Base-by-base conservation (phyloP, 2,113 vertebrate species). In the Conger conger region DNA sequence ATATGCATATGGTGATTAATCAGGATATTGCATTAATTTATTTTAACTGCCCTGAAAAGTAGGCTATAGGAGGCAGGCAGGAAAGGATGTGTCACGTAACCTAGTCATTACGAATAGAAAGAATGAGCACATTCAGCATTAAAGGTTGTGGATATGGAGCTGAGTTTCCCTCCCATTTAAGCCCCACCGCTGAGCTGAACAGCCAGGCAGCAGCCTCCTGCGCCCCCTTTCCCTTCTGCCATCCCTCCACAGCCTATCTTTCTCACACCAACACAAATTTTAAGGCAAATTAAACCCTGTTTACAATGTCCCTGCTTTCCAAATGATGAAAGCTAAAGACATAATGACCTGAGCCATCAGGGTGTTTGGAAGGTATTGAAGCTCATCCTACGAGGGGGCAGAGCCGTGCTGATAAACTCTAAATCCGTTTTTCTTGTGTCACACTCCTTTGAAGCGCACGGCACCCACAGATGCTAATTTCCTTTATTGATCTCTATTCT, bases 381-480 rank as follows among this genome's bases (percentile, higher is more conserved):
- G 40, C 30, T 82, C 45, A 77, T 50, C 50, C 81, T 23, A 3
- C 37, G 40, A 27, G 38, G 30, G 73, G 16, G 18, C 54, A 80
- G 38, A 79, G 5, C 45, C 16, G 27, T 50, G 33, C 40, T 50
- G 78, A 83, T 50, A 80, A 76, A 86, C 54, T 54, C 82, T 78
- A 83, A 80, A 80, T 36, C 53, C 76, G 53, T 83, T 80, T 86
- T 23, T 73, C 76, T 80, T 37, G 11, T 60, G 76, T 84, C 82
- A 80, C 76, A 50, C 76, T 80, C 77, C 78, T 86, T 83, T 86
- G 82, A 80, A 86, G 86, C 82, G 35, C 27, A 33, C 16, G 37
- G 76, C 85, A 45, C 80, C 85, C 76, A 83, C 86, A 38, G 82
- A 86, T 86, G 86, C 76, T 86, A 83, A 86, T 86, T 86, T 86